phyloP scores from a whole-genome alignment of 2,888 invertebrate species.

The Hirtodrosophila histrioides region DNA sequence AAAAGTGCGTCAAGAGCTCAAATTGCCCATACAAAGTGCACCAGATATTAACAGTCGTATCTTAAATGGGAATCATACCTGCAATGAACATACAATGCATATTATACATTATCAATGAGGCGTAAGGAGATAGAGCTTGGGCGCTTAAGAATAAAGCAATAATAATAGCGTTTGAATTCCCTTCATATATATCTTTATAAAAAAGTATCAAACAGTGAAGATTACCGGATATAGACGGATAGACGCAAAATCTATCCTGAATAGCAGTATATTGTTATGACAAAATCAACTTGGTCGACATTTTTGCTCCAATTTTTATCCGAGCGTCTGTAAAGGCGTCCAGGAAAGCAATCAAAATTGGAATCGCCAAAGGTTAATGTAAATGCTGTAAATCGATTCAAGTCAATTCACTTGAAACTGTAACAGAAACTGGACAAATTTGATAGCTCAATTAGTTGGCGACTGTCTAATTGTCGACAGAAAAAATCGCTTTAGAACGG shows the following conservation, averaged over 20 bases:
- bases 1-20: neutral
- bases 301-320: too few relatives aligned
- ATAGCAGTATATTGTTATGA: neutral
- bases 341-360: slow-evolving; percentile 52
- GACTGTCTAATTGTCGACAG: neutral
- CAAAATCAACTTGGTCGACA: too few relatives aligned
- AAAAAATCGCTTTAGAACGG: too few relatives aligned
- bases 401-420: slow-evolving; percentile 15
- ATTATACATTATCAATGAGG: too few relatives aligned
- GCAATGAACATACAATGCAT: too few relatives aligned
- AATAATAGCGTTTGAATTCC: too few relatives aligned
- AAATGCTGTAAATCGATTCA: slow-evolving; percentile 38
- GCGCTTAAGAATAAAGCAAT: too few relatives aligned
- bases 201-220: too few relatives aligned
- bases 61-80: slow-evolving; percentile 40
- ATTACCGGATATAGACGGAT: too few relatives aligned
- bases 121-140: too few relatives aligned
- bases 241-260: neutral
- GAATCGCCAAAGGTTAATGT: slow-evolving; percentile 52
- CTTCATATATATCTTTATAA: too few relatives aligned
- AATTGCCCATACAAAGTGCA: slow-evolving; percentile 45
- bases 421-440: slow-evolving; percentile 24
- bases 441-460: slow-evolving; percentile 43
- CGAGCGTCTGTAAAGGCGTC: slow-evolving; percentile 39
- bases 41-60: slow-evolving; percentile 49